phyloP scores from a whole-genome alignment of 2,797 vertebrate species.

The Hirundo rustica region DNA sequence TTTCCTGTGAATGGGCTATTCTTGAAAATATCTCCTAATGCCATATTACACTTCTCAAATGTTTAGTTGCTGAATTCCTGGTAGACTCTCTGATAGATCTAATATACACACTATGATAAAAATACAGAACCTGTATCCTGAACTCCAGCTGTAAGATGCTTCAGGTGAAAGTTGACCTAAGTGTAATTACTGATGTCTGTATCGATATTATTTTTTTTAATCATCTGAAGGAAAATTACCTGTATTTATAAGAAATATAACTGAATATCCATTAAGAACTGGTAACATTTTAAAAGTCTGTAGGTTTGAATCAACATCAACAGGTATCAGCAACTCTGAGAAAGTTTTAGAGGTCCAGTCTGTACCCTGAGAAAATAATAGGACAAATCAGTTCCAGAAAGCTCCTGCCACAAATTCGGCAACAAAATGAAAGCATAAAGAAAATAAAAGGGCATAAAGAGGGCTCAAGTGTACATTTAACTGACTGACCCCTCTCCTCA shows the following conservation, averaged over 20 bases:
- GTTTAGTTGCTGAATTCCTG: background rate
- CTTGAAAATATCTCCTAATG: background rate
- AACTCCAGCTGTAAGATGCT: background rate
- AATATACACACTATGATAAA: background rate
- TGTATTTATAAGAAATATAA: background rate
- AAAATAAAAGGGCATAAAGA: background rate
- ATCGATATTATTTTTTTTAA: background rate
- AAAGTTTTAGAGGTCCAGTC: background rate
- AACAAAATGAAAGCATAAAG: background rate
- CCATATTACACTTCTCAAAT: background rate
- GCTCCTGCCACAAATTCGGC: fast-evolving
- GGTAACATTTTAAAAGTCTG: background rate
- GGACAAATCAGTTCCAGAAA: background rate
- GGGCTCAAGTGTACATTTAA: background rate
- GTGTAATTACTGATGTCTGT: background rate
- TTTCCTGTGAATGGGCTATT: background rate
- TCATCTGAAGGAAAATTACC: background rate
- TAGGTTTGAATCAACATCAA: background rate
- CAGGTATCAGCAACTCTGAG: background rate
- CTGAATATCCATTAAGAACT: background rate
- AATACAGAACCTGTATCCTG: background rate
- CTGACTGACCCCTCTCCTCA: background rate
- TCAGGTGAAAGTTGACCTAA: background rate
- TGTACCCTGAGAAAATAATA: background rate
- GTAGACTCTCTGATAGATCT: background rate